These are phyloP conservation scores for Spodoptera littoralis DNA, from an alignment of 2,888 invertebrate genomes.

Conservation along the genomic window DNA sequence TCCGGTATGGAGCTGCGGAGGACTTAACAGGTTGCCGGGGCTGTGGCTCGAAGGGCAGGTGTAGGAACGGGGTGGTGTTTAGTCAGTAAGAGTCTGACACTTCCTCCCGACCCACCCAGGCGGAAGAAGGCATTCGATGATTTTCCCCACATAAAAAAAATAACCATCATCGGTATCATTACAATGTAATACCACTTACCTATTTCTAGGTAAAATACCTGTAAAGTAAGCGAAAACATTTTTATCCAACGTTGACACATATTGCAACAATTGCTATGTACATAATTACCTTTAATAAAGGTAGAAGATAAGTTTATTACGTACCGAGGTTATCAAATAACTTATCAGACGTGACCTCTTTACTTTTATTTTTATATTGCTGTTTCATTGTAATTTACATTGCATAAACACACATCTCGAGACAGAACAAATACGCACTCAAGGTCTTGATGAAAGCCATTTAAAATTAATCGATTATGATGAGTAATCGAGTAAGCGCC, in stretches of 20 bases:
- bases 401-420: conserved; percentile 31
- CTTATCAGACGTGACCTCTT: conserved; percentile 47
- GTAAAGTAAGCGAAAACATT: too few species aligned
- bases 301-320: conserved; percentile 26
- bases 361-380: conserved; percentile 37
- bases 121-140: too few species aligned
- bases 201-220: not conserved
- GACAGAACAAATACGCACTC: conserved; percentile 29
- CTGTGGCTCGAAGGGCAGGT: too few species aligned
- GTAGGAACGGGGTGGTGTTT: too few species aligned
- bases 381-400: conserved; percentile 14
- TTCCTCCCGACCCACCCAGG: too few species aligned
- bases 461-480: conserved; percentile 39
- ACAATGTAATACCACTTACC: too few species aligned
- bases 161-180: too few species aligned
- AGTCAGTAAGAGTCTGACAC: too few species aligned
- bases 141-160: too few species aligned
- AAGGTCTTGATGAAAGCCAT: conserved; percentile 39
- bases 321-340: conserved; percentile 37
- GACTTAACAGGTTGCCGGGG: too few species aligned
- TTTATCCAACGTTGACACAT: conserved; percentile 3
- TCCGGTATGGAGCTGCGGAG: too few species aligned
- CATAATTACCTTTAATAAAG: conserved; percentile 23
- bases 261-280: conserved; percentile 24
- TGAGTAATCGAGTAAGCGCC: conserved; percentile 18